A percentile compares a stretch with the other conserved stretches of the same genome.
phyloP scores from a whole-genome alignment of 2,888 invertebrate species.

The Scaeva pyrastri region DNA sequence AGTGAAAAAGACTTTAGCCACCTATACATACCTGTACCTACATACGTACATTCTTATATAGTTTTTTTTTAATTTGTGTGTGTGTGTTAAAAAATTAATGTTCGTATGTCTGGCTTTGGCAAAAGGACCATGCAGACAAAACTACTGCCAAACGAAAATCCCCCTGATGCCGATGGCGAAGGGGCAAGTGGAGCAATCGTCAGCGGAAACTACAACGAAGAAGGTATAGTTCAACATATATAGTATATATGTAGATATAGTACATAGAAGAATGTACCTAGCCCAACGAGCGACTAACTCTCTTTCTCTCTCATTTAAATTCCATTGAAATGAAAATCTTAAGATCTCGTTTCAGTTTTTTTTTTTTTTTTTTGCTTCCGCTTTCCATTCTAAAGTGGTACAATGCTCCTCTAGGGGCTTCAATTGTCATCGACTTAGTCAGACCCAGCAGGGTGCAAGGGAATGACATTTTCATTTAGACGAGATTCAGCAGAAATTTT shows the following conservation, averaged over 20 bases:
- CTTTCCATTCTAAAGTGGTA: constrained; percentile 48
- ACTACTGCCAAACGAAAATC: constrained; percentile 67
- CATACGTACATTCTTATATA: background rate
- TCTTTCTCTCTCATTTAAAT: constrained; percentile 46
- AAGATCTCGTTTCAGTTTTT: constrained; percentile 60
- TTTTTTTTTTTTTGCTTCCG: constrained; percentile 47
- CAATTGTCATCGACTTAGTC: constrained; percentile 57
- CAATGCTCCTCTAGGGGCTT: constrained; percentile 58
- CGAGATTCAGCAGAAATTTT: constrained; percentile 55
- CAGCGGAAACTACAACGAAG: constrained; percentile 19
- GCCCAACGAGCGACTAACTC: constrained; percentile 51
- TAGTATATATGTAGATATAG: background rate
- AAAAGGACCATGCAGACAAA: constrained; percentile 65
- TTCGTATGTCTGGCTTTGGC: constrained; percentile 46
- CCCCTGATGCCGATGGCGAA: constrained; percentile 42
- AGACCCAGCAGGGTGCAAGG: constrained; percentile 13
- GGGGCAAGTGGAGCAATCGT: constrained; percentile 8
- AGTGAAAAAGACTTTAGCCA: constrained; percentile 35
- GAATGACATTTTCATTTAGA: constrained; percentile 64
- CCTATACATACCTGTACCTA: background rate
- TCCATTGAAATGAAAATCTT: constrained; percentile 62
- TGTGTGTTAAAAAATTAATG: constrained; percentile 38
- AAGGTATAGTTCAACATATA: constrained; percentile 41
- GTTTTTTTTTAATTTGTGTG: constrained; percentile 5
- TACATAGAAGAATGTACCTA: background rate